phyloP scores from a whole-genome alignment of 2,888 invertebrate species.

The Aspidiotus rigidus region DNA sequence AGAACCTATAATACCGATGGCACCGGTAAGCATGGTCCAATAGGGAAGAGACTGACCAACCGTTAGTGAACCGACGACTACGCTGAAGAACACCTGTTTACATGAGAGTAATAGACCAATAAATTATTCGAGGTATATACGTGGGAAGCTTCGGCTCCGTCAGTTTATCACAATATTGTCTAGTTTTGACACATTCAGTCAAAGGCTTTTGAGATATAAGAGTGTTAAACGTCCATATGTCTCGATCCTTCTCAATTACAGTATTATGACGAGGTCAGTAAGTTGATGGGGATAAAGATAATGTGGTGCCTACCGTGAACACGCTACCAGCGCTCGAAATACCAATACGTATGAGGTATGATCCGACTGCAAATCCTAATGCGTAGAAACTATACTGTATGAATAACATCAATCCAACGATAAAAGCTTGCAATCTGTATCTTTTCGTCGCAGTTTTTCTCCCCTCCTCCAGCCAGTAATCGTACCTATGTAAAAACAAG shows the following conservation, averaged over 20 bases:
- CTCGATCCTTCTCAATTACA: too few species aligned
- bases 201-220: too few species aligned
- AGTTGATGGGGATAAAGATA: too few species aligned
- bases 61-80: conserved; percentile 62
- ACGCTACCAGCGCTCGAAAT: conserved; percentile 41
- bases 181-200: background rate
- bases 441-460: conserved; percentile 40
- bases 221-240: too few species aligned
- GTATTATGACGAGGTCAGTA: too few species aligned
- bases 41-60: conserved; percentile 77
- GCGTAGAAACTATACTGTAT: conserved; percentile 45
- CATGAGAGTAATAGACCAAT: background rate
- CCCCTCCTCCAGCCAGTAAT: conserved; percentile 40
- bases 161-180: too few species aligned
- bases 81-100: conserved; percentile 66
- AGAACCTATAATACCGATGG: conserved; percentile 67
- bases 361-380: conserved; percentile 48
- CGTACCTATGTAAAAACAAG: conserved; percentile 39
- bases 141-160: too few species aligned
- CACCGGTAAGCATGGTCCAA: conserved; percentile 67
- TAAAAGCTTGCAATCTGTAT: conserved; percentile 39
- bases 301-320: conserved; percentile 41
- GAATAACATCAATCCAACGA: conserved; percentile 43
- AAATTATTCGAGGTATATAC: too few species aligned
- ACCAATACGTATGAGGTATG: conserved; percentile 43